phyloP scores from a whole-genome alignment of 2,113 vertebrate species.

The Ciconia maguari region DNA sequence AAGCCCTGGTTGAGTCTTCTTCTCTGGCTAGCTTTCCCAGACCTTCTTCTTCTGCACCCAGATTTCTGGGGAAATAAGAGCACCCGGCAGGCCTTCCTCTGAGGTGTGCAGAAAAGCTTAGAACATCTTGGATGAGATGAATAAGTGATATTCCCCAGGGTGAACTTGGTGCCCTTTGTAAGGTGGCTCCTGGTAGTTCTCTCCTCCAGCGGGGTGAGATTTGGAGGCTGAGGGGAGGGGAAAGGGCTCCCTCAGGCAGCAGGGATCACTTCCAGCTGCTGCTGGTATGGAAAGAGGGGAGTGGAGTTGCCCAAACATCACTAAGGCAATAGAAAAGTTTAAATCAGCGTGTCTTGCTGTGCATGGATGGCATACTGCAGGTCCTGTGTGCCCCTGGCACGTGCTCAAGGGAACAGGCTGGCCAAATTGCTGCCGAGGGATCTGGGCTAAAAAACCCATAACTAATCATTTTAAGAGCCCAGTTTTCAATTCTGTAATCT shows the following conservation, averaged over 20 bases:
- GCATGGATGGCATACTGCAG: not conserved
- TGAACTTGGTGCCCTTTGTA: not conserved
- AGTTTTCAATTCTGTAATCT: not conserved
- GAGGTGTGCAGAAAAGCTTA: not conserved
- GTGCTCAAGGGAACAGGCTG: not conserved
- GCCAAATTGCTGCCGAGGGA: not conserved
- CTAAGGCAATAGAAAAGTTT: not conserved
- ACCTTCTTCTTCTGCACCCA: not conserved
- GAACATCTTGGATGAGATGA: not conserved
- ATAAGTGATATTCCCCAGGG: not conserved
- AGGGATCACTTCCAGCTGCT: not conserved
- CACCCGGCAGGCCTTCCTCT: not conserved
- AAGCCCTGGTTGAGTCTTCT: not conserved
- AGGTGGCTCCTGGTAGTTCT: not conserved
- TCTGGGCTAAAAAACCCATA: not conserved
- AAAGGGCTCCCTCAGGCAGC: not conserved
- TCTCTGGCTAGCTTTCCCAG: not conserved
- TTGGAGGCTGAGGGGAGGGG: not conserved
- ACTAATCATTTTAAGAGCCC: not conserved
- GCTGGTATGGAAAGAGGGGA: not conserved
- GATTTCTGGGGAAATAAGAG: not conserved
- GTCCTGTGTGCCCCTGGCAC: not conserved
- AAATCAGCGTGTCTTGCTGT: not conserved
- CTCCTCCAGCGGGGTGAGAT: not conserved
- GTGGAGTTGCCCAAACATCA: not conserved